These are phyloP conservation scores for Helicorthomorpha holstii DNA, from an alignment of 1,140 invertebrate species.

Conservation along the genomic window DNA sequence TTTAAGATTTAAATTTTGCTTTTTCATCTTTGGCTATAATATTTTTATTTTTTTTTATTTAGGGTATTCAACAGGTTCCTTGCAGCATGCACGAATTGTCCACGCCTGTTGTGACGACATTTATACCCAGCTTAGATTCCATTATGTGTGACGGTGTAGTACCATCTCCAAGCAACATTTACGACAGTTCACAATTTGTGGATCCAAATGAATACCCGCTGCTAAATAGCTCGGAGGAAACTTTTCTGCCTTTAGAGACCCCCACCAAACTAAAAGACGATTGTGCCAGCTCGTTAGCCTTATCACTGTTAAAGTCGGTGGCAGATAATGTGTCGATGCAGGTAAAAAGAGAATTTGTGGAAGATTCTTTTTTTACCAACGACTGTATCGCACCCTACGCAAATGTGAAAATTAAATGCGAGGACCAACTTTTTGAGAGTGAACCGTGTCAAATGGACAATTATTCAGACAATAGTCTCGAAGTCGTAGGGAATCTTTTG, in stretches of 20 bases:
- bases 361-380: not conserved
- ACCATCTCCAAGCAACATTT: slow-evolving; percentile 1
- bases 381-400: not conserved
- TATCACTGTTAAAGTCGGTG: not conserved
- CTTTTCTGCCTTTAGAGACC: too few relatives aligned
- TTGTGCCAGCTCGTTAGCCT: not conserved
- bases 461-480: too few relatives aligned
- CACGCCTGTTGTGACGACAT: not conserved
- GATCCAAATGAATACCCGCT: not conserved
- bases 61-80: not conserved
- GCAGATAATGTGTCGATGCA: not conserved
- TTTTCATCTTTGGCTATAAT: too few relatives aligned
- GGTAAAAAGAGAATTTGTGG: not conserved
- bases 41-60: not conserved
- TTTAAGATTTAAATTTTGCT: too few relatives aligned
- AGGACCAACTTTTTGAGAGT: too few relatives aligned
- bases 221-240: not conserved
- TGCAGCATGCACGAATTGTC: not conserved
- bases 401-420: too few relatives aligned
- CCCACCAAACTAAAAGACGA: too few relatives aligned
- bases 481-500: too few relatives aligned
- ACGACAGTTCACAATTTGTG: not conserved
- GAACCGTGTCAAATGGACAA: too few relatives aligned
- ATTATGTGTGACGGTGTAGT: not conserved
- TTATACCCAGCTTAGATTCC: not conserved